A percentile compares a stretch with the other conserved stretches of the same genome.
Conservation (phyloP, 1,140 invertebrate genomes). For the Epicauta chinensis region DNA sequence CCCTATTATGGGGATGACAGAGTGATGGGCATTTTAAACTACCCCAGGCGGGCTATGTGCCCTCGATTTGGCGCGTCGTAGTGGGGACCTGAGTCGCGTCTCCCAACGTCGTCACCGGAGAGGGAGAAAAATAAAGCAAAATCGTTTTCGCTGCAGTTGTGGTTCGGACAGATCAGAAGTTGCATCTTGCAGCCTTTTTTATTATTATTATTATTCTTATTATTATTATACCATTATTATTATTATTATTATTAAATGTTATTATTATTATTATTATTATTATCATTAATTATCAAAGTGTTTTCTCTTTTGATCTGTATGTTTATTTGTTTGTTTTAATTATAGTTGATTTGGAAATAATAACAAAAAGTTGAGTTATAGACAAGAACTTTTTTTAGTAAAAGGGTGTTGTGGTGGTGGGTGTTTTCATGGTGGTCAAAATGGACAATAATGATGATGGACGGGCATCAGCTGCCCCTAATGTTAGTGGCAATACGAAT, state of each 20-base stretch:
- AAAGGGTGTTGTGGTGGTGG: background rate
- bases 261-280: too few species aligned
- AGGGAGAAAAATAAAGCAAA: slow-evolving; percentile 35
- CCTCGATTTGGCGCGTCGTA: slow-evolving; percentile 5
- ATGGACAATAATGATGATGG: slow-evolving; percentile 13
- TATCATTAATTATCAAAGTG: too few species aligned
- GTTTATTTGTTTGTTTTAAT: too few species aligned
- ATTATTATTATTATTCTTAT: slow-evolving; percentile 2
- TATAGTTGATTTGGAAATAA: too few species aligned
- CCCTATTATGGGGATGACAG: too few species aligned
- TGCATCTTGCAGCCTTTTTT: slow-evolving; percentile 14
- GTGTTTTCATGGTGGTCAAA: slow-evolving; percentile 11
- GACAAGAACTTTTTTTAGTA: too few species aligned
- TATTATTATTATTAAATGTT: too few species aligned
- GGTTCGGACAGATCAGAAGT: slow-evolving; percentile 23
- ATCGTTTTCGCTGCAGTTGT: slow-evolving; percentile 34
- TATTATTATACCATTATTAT: background rate
- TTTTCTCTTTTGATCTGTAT: too few species aligned
- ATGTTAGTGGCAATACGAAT: too few species aligned
- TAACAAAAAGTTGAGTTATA: too few species aligned
- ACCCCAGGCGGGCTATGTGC: slow-evolving; percentile 8
- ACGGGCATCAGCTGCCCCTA: slow-evolving; percentile 4
- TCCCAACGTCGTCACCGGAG: slow-evolving; percentile 9
- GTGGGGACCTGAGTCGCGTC: slow-evolving; percentile 11
- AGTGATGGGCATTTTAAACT: too few species aligned